Conservation (phyloP, 1,140 invertebrate species). For the Drosophila orena region DNA sequence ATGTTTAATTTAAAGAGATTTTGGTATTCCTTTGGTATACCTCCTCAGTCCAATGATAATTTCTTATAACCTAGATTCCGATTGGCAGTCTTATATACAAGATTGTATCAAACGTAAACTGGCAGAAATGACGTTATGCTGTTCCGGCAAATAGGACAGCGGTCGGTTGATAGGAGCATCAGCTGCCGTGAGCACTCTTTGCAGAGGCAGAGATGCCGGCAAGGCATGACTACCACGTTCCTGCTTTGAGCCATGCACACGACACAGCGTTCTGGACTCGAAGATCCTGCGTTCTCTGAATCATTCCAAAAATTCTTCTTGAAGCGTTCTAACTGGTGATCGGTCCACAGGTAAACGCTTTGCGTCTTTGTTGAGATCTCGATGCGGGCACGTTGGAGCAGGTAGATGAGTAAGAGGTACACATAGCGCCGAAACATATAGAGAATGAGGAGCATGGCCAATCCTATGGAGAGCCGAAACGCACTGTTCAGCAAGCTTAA, state of each 20-base stretch:
- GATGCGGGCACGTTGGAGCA: slow-evolving; percentile 3
- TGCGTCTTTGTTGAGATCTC: slow-evolving; percentile 26
- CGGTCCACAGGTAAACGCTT: slow-evolving; percentile 23
- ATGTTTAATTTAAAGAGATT: background rate
- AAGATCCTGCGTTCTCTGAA: background rate
- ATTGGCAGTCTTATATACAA: slow-evolving; percentile 30
- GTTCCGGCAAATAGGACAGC: slow-evolving; percentile 60
- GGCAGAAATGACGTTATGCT: slow-evolving; percentile 24
- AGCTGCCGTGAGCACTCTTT: slow-evolving; percentile 50
- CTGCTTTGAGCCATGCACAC: slow-evolving; percentile 53
- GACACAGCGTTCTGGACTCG: slow-evolving; percentile 34
- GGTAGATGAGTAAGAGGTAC: slow-evolving; percentile 14
- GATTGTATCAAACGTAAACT: slow-evolving; percentile 46
- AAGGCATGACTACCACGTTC: slow-evolving; percentile 61
- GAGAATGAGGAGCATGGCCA: slow-evolving; percentile 39
- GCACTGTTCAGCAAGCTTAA: slow-evolving; percentile 39
- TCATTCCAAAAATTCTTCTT: slow-evolving; percentile 3
- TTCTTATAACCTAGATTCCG: slow-evolving; percentile 1
- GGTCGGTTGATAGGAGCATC: background rate
- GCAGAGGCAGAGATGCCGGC: slow-evolving; percentile 64
- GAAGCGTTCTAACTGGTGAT: slow-evolving; percentile 26
- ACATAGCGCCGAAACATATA: slow-evolving; percentile 60
- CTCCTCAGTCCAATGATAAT: background rate
- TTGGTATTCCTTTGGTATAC: background rate
- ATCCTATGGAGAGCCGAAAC: slow-evolving; percentile 50